Base-by-base conservation (phyloP, 53 echinoderm and acorn worm species). In the Astropecten irregularis region DNA sequence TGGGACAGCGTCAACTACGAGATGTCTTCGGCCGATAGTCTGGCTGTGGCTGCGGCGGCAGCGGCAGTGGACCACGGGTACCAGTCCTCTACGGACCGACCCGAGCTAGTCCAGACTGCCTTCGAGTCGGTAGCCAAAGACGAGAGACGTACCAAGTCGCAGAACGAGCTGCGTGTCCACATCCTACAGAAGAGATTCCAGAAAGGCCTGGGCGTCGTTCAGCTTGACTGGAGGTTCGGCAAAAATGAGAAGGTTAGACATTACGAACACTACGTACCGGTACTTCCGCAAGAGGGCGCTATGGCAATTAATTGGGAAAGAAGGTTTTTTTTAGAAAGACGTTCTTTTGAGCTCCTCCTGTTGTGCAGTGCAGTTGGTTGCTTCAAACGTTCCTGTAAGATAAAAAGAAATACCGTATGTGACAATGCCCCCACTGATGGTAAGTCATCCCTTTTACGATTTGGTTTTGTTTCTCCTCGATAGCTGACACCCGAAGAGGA, bases 401-500 rank as follows among this genome's bases (percentile, higher is more conserved):
- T n/a, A n/a, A n/a, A n/a, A n/a, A n/a, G n/a, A n/a, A n/a, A n/a
- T n/a, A n/a, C n/a, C n/a, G n/a, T n/a, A n/a, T n/a, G n/a, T n/a
- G n/a, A n/a, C n/a, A n/a, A n/a, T n/a, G n/a, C n/a, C n/a, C n/a
- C n/a, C n/a, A n/a, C n/a, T n/a, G n/a, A n/a, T n/a, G n/a, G n/a
- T n/a, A n/a, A n/a, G n/a, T n/a, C n/a, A n/a, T n/a, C n/a, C n/a
- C n/a, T n/a, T n/a, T n/a, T n/a, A n/a, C n/a, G n/a, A 23, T 56
- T 61, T 76, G 46, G 19, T 69, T 61, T n/a, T n/a, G n/a, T n/a
- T n/a, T n/a, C n/a, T n/a, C n/a, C n/a, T 52, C 40, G 36, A 38
- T 66, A 95, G 95, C 68, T 95, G 40, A 91, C 93, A 29, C 74
- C 90, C 3, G 97, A 84, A 26, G 97, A 97, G 59, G 94, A 94